phyloP scores from a whole-genome alignment of 2,888 invertebrate species.

The Clitarchus hookeri region DNA sequence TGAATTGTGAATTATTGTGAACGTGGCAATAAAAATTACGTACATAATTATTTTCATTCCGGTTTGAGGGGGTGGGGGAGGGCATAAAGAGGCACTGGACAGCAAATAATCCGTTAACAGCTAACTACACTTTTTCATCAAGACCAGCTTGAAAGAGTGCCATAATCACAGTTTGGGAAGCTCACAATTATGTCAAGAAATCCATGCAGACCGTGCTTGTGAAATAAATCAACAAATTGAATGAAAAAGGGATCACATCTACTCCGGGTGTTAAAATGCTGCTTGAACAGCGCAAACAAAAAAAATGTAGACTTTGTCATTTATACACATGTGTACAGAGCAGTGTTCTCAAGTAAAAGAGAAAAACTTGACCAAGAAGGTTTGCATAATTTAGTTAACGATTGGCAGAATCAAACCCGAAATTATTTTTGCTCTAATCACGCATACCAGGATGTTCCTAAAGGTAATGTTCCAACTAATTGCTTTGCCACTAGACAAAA shows the following conservation, averaged over 20 bases:
- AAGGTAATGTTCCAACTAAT: background rate
- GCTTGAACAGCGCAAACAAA: background rate
- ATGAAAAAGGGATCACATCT: background rate
- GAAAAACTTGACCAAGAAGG: background rate
- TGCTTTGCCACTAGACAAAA: conserved; percentile 30
- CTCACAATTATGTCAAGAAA: background rate
- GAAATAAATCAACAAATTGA: background rate
- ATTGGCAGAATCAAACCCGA: background rate
- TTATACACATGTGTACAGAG: background rate
- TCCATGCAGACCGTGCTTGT: background rate
- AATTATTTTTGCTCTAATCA: background rate
- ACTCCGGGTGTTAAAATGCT: background rate
- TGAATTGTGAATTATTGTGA: too few relatives aligned
- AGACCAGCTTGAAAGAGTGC: background rate
- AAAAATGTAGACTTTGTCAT: background rate
- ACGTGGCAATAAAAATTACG: too few relatives aligned
- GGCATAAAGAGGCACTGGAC: too few relatives aligned
- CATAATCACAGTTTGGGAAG: background rate
- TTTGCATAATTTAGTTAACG: background rate
- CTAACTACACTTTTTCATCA: background rate
- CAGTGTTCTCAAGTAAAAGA: background rate
- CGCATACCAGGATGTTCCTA: background rate
- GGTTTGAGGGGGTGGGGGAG: too few relatives aligned
- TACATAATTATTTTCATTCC: too few relatives aligned
- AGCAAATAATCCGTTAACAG: background rate